A percentile compares a stretch with the other conserved stretches of the same genome.
phyloP scores from a whole-genome alignment of 2,888 invertebrate genomes.

The Drosophila siamana region DNA sequence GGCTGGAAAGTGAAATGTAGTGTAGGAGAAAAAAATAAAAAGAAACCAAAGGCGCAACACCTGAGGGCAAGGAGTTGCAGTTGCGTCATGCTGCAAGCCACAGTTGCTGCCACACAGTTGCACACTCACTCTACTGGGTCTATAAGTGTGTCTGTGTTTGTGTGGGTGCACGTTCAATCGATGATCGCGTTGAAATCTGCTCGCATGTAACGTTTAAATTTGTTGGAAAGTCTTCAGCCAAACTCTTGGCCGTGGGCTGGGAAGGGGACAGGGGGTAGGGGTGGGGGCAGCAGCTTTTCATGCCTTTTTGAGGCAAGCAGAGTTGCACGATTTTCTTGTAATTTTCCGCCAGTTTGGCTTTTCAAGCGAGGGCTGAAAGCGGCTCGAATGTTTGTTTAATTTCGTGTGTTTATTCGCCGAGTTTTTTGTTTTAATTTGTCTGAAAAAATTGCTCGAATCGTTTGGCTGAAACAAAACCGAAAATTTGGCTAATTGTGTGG shows the following conservation, averaged over 20 bases:
- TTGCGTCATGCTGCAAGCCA: conserved; percentile 63
- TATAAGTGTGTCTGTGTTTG: conserved; percentile 40
- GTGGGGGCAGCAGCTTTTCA: conserved; percentile 52
- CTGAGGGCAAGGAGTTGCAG: conserved; percentile 79
- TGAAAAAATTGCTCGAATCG: conserved; percentile 55
- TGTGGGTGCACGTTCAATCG: conserved; percentile 74
- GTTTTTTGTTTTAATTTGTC: conserved; percentile 78
- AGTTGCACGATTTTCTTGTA: conserved; percentile 84
- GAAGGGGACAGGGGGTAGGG: not conserved
- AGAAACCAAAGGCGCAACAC: conserved; percentile 59
- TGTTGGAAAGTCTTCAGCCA: conserved; percentile 72
- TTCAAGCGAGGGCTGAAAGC: conserved; percentile 27
- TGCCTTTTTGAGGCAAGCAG: conserved; percentile 74
- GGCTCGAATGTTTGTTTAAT: conserved; percentile 79
- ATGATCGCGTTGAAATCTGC: conserved; percentile 81
- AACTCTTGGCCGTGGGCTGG: conserved; percentile 9
- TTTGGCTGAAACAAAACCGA: conserved; percentile 43
- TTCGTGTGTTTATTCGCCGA: conserved; percentile 73
- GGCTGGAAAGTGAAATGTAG: conserved; percentile 74
- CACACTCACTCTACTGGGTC: not conserved
- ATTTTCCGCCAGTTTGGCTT: conserved; percentile 79
- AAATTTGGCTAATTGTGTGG: conserved; percentile 80
- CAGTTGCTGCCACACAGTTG: conserved; percentile 21
- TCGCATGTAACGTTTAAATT: conserved; percentile 81
- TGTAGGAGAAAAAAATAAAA: not conserved